Conservation (phyloP, 2,113 vertebrate species). For the Ifrita kowaldi region DNA sequence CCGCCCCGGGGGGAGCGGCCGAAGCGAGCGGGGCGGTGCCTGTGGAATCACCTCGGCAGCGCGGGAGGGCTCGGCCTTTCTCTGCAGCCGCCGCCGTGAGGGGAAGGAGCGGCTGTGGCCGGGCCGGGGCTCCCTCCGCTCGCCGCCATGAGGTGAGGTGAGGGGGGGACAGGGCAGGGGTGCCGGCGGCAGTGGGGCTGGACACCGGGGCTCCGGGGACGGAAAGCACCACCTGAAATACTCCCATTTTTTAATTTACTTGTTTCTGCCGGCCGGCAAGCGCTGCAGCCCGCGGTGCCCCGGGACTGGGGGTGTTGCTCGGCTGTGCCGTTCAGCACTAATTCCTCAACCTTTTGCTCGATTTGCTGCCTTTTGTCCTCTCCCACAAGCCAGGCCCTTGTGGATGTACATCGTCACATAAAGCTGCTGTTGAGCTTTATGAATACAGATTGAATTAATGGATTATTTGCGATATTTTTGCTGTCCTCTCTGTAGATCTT, state of each 20-base stretch:
- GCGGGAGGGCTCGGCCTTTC: fast-evolving
- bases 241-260: fast-evolving
- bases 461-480: background rate
- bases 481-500: background rate
- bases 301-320: background rate
- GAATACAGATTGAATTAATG: background rate
- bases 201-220: background rate
- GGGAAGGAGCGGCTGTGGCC: fast-evolving
- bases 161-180: background rate
- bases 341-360: background rate
- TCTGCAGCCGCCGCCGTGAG: fast-evolving
- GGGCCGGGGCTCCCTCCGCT: too few species aligned
- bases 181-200: too few species aligned
- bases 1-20: background rate
- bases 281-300: background rate
- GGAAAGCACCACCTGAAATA: too few species aligned
- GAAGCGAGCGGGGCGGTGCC: background rate
- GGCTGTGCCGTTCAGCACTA: background rate
- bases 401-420: too few species aligned
- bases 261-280: background rate
- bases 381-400: background rate
- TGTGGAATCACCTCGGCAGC: background rate
- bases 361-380: background rate
- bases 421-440: background rate
- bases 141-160: background rate